phyloP scores from a whole-genome alignment of 2,888 invertebrate species.

The Andrena marginata region DNA sequence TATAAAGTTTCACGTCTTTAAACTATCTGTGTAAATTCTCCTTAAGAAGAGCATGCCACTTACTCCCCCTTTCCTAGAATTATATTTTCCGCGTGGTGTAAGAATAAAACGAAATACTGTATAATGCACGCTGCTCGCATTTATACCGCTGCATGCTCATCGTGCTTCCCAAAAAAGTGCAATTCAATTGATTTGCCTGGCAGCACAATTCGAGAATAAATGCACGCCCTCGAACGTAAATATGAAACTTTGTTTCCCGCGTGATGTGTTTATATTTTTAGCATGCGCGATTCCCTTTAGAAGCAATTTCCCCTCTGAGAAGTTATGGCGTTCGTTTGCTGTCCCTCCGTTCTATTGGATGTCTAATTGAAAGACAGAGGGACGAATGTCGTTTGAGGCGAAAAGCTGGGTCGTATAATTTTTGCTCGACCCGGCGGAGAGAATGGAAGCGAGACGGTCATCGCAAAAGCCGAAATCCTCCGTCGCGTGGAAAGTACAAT shows the following conservation, averaged over 20 bases:
- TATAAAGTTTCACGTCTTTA: conserved; percentile 12
- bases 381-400: neutral
- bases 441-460: neutral
- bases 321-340: neutral
- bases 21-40: neutral
- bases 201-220: neutral
- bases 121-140: too few species aligned
- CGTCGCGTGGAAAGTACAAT: neutral
- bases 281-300: neutral
- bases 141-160: neutral
- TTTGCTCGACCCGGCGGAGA: neutral
- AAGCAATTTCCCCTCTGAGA: neutral
- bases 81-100: neutral
- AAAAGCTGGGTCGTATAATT: neutral
- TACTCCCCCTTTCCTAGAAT: neutral
- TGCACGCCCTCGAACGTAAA: neutral
- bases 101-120: neutral
- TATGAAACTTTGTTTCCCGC: neutral
- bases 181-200: neutral
- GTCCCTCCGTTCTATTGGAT: neutral
- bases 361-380: neutral
- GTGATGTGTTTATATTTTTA: neutral
- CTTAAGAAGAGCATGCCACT: too few species aligned
- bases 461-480: conserved; percentile 7
- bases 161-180: neutral